Evolutionary conservation across 2,113 vertebrate species (phyloP).

Genomic region (Dolichotis patagonum): DNA sequence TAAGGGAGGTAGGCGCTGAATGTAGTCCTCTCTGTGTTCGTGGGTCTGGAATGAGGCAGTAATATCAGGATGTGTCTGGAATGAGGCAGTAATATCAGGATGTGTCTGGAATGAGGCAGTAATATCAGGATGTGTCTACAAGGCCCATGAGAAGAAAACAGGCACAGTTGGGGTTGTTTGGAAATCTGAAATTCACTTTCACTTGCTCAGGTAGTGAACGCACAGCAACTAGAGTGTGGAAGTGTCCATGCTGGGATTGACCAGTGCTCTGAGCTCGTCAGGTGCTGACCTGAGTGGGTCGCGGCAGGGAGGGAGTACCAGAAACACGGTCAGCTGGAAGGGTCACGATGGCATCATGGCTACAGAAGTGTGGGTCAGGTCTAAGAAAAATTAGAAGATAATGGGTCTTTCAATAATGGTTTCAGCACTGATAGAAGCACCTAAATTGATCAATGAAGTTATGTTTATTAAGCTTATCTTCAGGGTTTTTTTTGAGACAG

Average conservation of each 20-base stretch:
- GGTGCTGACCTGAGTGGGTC: neutral
- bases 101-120: neutral
- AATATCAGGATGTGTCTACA: neutral
- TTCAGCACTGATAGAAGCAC: neutral
- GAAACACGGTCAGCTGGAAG: neutral
- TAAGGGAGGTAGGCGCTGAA: accelerated
- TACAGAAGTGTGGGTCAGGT: neutral
- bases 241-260: too few species aligned
- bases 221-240: too few species aligned
- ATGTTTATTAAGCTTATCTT: neutral
- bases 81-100: neutral
- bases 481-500: neutral
- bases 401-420: neutral
- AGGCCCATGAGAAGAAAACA: neutral
- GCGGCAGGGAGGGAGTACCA: too few species aligned
- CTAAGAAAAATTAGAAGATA: neutral
- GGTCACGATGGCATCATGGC: neutral
- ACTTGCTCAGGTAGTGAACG: neutral
- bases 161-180: neutral
- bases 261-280: neutral
- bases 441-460: neutral
- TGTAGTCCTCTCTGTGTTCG: neutral
- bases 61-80: neutral
- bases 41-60: neutral
- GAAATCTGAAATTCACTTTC: neutral